phyloP scores from a whole-genome alignment of 2,888 invertebrate genomes.

The Andrena hattorfiana region DNA sequence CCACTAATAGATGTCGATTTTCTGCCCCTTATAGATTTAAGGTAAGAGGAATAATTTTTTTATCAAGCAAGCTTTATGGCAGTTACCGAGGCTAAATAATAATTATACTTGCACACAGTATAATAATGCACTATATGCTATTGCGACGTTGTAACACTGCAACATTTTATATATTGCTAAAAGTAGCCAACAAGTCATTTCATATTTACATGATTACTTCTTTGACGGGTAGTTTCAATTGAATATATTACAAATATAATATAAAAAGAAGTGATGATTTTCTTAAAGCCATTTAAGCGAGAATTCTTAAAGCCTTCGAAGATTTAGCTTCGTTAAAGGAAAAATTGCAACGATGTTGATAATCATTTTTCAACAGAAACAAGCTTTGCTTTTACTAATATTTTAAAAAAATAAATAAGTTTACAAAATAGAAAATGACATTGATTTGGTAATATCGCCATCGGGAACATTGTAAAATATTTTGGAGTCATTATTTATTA shows the following conservation, averaged over 20 bases:
- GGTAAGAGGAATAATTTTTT: constrained; percentile 87
- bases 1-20: constrained; percentile 97
- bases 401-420: neutral
- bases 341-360: neutral
- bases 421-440: neutral
- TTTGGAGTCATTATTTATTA: constrained; percentile 3
- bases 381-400: too few species aligned
- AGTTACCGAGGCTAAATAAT: constrained; percentile 54
- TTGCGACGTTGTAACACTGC: constrained; percentile 50
- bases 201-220: constrained; percentile 17
- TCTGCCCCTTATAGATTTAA: constrained; percentile 96
- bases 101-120: constrained; percentile 73
- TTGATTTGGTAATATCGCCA: neutral
- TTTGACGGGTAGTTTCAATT: neutral
- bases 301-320: neutral
- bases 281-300: neutral
- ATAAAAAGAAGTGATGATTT: neutral
- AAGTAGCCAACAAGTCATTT: constrained; percentile 31
- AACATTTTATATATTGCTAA: constrained; percentile 44
- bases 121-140: constrained; percentile 68
- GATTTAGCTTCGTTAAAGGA: neutral
- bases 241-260: constrained; percentile 5
- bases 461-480: neutral
- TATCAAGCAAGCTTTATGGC: constrained; percentile 41
- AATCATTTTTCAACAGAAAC: too few species aligned